A percentile compares a stretch with the other conserved stretches of the same genome.
phyloP scores from a whole-genome alignment of 2,888 invertebrate species.

The Tiphia femorata region DNA sequence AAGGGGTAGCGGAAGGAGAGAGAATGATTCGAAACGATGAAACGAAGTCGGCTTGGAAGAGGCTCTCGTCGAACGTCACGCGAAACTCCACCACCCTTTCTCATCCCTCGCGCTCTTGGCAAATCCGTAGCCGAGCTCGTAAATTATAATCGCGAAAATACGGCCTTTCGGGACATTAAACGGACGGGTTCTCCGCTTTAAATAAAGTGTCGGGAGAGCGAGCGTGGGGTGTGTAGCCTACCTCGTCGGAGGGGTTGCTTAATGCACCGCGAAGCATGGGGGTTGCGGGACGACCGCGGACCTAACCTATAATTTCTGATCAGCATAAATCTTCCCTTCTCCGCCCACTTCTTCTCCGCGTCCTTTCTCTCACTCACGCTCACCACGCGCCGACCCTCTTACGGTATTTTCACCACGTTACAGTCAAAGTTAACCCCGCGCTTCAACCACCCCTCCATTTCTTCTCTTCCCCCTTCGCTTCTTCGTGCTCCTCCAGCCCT shows the following conservation, averaged over 20 bases:
- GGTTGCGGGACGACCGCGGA: conserved; percentile 33
- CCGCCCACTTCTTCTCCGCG: neutral
- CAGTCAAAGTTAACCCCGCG: conserved; percentile 45
- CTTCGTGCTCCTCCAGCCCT: neutral
- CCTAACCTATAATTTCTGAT: conserved; percentile 51
- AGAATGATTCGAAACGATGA: no score
- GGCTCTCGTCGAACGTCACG: no score
- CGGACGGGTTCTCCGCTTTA: conserved; percentile 34
- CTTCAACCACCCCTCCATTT: neutral
- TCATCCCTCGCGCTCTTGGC: no score
- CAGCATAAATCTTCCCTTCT: conserved; percentile 45
- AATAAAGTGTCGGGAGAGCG: conserved; percentile 32
- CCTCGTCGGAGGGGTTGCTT: conserved; percentile 22
- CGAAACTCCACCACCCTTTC: no score
- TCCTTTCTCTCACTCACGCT: neutral
- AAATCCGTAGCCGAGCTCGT: conserved; percentile 18
- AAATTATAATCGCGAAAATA: conserved; percentile 58
- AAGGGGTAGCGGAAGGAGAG: no score
- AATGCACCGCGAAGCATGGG: conserved; percentile 41
- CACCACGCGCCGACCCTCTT: conserved; percentile 22
- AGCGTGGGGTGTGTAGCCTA: neutral
- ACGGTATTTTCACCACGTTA: conserved; percentile 35
- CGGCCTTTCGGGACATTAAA: conserved; percentile 56
- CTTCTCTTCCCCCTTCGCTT: neutral
- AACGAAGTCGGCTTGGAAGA: no score